phyloP scores from a whole-genome alignment of 2,888 invertebrate genomes.

The Flabesymbios commensalis region DNA sequence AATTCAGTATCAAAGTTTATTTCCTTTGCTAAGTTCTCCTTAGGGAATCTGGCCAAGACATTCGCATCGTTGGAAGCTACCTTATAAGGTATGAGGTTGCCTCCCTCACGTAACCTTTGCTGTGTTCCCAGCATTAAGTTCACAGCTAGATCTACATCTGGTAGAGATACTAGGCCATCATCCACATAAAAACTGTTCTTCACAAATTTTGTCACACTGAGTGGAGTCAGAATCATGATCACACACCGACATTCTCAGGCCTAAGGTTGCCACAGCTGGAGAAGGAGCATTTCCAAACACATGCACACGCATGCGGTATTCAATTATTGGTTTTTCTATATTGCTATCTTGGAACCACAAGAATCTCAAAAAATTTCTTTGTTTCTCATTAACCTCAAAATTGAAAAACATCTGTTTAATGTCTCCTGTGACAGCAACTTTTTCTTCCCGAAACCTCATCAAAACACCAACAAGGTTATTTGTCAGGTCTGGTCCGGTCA shows the following conservation, averaged over 20 bases:
- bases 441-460: constrained; percentile 23
- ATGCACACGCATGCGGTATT: constrained; percentile 33
- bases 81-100: constrained; percentile 34
- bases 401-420: constrained; percentile 34
- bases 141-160: constrained; percentile 17
- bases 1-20: constrained; percentile 22
- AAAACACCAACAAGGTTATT: constrained; percentile 32
- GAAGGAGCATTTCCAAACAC: constrained; percentile 30
- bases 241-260: no score
- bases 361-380: constrained; percentile 38
- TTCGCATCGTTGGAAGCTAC: constrained; percentile 32
- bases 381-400: constrained; percentile 34
- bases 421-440: constrained; percentile 24
- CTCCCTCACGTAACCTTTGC: constrained; percentile 12
- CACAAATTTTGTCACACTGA: constrained; percentile 28
- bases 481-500: constrained; percentile 34
- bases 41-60: constrained; percentile 31
- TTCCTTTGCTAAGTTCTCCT: constrained; percentile 30
- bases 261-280: constrained; percentile 35
- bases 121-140: constrained; percentile 30
- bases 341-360: constrained; percentile 29
- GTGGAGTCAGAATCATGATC: no score
- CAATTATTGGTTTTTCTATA: constrained; percentile 32
- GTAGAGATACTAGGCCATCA: constrained; percentile 29
- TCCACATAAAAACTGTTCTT: constrained; percentile 34